phyloP scores from a whole-genome alignment of 2,113 vertebrate genomes.

The Strix uralensis region DNA sequence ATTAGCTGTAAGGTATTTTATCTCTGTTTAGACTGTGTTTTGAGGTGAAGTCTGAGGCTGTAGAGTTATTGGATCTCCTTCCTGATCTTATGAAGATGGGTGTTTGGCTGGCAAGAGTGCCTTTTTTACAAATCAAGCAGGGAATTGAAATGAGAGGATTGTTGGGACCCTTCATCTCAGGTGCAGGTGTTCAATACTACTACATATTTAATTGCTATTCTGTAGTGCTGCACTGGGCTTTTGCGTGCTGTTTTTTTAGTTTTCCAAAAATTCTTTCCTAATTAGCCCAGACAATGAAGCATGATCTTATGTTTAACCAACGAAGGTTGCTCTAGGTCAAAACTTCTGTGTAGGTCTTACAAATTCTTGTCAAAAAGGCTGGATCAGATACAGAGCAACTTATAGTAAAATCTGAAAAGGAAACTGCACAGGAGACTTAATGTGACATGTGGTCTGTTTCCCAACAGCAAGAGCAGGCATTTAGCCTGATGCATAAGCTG shows the following conservation, averaged over 20 bases:
- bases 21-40: not conserved
- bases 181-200: not conserved
- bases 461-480: not conserved
- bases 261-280: not conserved
- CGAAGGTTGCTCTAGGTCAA: not conserved
- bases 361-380: not conserved
- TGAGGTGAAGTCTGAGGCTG: not conserved
- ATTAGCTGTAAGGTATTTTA: not conserved
- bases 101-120: not conserved
- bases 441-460: not conserved
- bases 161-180: not conserved
- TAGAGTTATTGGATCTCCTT: not conserved
- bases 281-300: not conserved
- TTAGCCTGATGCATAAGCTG: not conserved
- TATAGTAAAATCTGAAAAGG: not conserved
- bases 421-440: not conserved
- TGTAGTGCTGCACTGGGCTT: not conserved
- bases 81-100: not conserved
- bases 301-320: not conserved
- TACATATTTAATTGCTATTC: not conserved
- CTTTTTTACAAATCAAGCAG: not conserved
- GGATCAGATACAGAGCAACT: not conserved
- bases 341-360: not conserved
- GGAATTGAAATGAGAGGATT: not conserved
- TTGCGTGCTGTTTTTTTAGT: not conserved